Base-by-base conservation (phyloP, 2,888 invertebrate species). In the Dynastes grantii region DNA sequence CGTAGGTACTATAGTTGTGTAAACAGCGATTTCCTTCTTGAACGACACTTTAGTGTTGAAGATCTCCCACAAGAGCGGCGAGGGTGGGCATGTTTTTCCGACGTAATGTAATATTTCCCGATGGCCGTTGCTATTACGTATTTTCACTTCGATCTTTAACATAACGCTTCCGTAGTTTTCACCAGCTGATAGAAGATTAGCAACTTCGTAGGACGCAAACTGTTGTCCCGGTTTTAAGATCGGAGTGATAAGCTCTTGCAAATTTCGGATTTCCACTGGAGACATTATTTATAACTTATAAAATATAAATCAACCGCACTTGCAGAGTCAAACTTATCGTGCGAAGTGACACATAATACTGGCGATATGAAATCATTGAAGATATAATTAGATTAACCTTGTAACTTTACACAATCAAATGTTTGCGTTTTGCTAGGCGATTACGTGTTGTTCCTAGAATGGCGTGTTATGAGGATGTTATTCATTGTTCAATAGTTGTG, bases 141-240 rank as follows among this genome's bases (percentile, higher is more conserved):
- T 13, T 49, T 84, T 86, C 0, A 89, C 58, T 37, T 83, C 82
- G 2, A 87, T 82, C 1, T 87, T 86, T 0, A 91, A 82, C 85
- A 92, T 91, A 0, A 90, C 85, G 81, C 92, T 92, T 1, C 91
- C 91, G 84, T 91, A 92, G 84, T 92, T 92, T 81, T 92, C 92
- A 0, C 92, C 92, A 0, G 90, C 88, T n/a, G 90, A 89, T 61
- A 89, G 90, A 3, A 77, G 61, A 49, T 40, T 68, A 8, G 37
- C n/a, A n/a, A 32, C 22, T n/a, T 67, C 53, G 40, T 16, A 77
- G 11, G 58, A 61, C 0, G 68, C 27, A 1, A 77, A 77, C 45
- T 68, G n/a, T 68, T 77, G 45, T 8, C 68, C 58, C 1, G 55
- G 45, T 67, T 65, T 55, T 8, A 64, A 65, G 40, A 55, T 51